phyloP scores from a whole-genome alignment of 2,797 vertebrate species.

The Micrastur ruficollis region DNA sequence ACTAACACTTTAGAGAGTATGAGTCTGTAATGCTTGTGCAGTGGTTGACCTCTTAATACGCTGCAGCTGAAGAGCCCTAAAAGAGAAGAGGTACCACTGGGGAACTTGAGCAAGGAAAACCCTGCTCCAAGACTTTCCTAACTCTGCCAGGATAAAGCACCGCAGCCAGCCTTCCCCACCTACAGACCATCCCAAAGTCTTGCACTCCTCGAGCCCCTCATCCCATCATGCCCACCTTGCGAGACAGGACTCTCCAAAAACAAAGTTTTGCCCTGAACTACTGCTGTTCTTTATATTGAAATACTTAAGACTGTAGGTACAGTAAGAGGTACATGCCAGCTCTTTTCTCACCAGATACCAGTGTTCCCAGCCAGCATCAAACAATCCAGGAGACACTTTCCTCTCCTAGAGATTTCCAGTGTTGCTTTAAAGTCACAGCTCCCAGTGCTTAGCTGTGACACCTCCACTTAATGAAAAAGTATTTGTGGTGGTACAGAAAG shows the following conservation, averaged over 20 bases:
- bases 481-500: background rate
- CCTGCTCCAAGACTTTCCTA: background rate
- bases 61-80: background rate
- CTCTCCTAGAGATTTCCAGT: background rate
- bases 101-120: background rate
- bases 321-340: background rate
- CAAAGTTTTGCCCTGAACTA: background rate
- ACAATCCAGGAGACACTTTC: background rate
- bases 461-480: background rate
- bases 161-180: background rate
- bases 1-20: background rate
- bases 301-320: too few relatives aligned
- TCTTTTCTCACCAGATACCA: background rate
- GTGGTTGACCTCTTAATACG: background rate
- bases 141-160: background rate
- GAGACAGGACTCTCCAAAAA: background rate
- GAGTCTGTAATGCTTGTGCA: background rate
- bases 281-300: too few relatives aligned
- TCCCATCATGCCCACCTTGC: accelerated
- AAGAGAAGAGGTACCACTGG: background rate
- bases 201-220: background rate
- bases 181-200: background rate
- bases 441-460: background rate
- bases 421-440: background rate
- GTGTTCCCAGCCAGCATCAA: background rate